phyloP scores from a whole-genome alignment of 2,888 invertebrate genomes.

The Caenorhabditis auriculariae region DNA sequence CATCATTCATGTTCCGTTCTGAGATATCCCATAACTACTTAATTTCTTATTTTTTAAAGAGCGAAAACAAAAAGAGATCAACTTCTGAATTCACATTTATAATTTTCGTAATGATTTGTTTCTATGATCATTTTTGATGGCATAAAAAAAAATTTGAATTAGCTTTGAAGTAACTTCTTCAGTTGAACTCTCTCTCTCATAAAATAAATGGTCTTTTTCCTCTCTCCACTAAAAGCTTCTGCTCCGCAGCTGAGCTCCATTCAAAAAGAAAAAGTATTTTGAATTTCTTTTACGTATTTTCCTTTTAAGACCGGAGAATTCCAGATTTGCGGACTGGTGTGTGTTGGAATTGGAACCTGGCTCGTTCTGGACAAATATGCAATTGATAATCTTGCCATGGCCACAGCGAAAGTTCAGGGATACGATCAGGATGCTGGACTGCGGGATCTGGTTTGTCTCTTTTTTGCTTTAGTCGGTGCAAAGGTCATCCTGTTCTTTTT shows the following conservation, averaged over 20 bases:
- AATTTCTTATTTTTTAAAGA: too few species aligned
- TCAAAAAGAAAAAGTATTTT: background rate
- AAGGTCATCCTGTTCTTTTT: too few species aligned
- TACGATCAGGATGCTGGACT: slow-evolving; percentile 59
- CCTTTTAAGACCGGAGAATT: slow-evolving; percentile 3
- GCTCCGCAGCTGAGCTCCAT: background rate
- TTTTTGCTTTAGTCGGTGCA: too few species aligned
- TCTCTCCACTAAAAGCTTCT: slow-evolving; percentile 2
- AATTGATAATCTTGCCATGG: slow-evolving; percentile 56
- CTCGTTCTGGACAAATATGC: slow-evolving; percentile 60
- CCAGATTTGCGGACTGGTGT: slow-evolving; percentile 61
- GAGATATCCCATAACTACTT: too few species aligned
- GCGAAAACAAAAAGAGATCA: too few species aligned
- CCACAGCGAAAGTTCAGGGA: slow-evolving; percentile 55
- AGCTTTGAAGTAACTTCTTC: too few species aligned
- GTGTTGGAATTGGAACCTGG: slow-evolving; percentile 60
- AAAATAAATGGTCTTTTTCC: slow-evolving; percentile 8
- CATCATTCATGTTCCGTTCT: too few species aligned
- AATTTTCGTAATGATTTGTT: too few species aligned
- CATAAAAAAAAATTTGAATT: too few species aligned
- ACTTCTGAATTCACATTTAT: too few species aligned
- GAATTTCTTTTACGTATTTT: background rate
- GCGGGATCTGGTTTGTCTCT: slow-evolving; percentile 48
- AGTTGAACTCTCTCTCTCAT: too few species aligned
- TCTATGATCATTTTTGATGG: too few species aligned